Base-by-base conservation (phyloP, 2,113 vertebrate genomes). In the Cyprinus carpio region DNA sequence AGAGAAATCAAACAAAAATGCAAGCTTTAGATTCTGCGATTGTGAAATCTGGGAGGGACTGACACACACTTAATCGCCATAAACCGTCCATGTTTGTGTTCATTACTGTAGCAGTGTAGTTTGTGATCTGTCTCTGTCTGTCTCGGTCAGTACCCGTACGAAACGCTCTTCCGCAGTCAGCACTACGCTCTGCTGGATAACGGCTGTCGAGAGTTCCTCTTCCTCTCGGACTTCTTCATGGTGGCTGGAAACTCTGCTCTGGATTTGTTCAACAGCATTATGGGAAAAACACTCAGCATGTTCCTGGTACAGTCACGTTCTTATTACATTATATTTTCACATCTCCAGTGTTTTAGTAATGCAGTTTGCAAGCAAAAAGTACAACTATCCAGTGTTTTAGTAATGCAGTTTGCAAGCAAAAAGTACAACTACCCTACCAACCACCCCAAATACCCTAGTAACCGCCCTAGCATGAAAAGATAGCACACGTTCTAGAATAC, bases 101-200 rank as follows among this genome's bases (percentile, higher is more conserved):
- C 27, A 3, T 15, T n/a, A 15, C n/a, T 12, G 23, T 72, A n/a
- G 10, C 37, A 75, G 72, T 75, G 25, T 27, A 16, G 11, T 49
- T 2, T 25, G 11, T 25, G 11, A 16, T 78, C 49, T 51, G 0
- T 1, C 40, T n/a, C 40, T 81, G 23, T 67, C 6, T 46, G 43
- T 84, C n/a, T 23, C 12, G 72, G 18, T 0, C 89, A 98, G 97
- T 97, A 96, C 75, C 97, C 97, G 0, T 98, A 97, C 1, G 97
- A 98, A 93, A 97, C 95, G 0, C 92, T 98, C 75, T 98, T 98
- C 85, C 96, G 97, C 88, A 98, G 97, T 82, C 97, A 98, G 90
- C 97, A 98, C 92, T 98, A 96, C 0, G 97, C 97, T 1, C 94
- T 98, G 20, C 92, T 98, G 51, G 96, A 98, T 89, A 98, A 97